Evolutionary conservation across 2,888 invertebrate species (phyloP).

Genomic region (Chrysolina oricalcia): DNA sequence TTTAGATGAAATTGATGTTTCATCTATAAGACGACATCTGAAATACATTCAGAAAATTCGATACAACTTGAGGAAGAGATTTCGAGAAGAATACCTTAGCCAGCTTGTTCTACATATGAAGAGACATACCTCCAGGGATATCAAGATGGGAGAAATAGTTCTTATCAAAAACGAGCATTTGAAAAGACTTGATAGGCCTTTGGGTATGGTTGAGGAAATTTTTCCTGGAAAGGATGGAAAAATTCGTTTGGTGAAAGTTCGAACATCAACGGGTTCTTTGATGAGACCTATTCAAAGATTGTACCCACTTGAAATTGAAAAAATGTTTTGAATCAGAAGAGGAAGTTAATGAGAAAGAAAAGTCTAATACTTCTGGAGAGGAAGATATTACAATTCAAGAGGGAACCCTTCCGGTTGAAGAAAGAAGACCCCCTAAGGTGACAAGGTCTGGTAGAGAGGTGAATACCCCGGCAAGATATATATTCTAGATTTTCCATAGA

Average conservation of each 20-base stretch:
- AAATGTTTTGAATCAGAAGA: not conserved
- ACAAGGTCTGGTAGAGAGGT: slow-evolving; percentile 2
- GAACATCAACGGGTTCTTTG: slow-evolving; percentile 23
- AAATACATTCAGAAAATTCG: slow-evolving; percentile 46
- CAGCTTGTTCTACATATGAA: slow-evolving; percentile 33
- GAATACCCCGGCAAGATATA: not conserved
- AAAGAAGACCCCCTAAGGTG: not conserved
- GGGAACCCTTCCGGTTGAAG: not conserved
- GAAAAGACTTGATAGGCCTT: slow-evolving; percentile 28
- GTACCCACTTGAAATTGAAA: not conserved
- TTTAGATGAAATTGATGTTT: slow-evolving; percentile 45
- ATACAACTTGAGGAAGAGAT: slow-evolving; percentile 44
- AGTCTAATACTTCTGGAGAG: not conserved
- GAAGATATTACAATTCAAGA: not conserved
- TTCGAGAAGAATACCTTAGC: slow-evolving; percentile 46
- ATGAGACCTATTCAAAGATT: slow-evolving; percentile 28
- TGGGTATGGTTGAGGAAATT: too few relatives aligned
- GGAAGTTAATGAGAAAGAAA: not conserved
- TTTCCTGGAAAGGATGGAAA: slow-evolving; percentile 18
- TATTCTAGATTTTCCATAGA: not conserved
- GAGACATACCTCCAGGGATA: slow-evolving; percentile 17
- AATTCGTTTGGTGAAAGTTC: slow-evolving; percentile 22
- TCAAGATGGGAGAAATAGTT: slow-evolving; percentile 38
- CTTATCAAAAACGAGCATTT: too few relatives aligned
- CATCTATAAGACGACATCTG: slow-evolving; percentile 40